Percentiles rank a stretch among this genome's conserved stretches.
Conservation (phyloP, 2,113 vertebrate species). For the Catharus bicknelli region DNA sequence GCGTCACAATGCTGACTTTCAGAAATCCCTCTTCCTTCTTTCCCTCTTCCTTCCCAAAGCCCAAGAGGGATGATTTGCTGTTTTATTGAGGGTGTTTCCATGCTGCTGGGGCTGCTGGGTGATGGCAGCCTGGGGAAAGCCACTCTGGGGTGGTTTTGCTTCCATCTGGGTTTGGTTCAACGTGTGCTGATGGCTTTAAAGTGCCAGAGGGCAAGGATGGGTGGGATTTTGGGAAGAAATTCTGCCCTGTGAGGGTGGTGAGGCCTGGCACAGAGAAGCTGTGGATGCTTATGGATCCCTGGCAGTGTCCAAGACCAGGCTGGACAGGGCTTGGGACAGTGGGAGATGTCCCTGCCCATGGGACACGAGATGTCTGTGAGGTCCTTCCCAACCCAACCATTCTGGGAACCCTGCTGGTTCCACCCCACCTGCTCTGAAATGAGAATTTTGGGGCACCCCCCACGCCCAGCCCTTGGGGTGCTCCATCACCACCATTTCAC, state of each 20-base stretch:
- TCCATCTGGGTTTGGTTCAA: neutral
- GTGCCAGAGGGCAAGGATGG: no score
- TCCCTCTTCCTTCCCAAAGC: constrained; percentile 35
- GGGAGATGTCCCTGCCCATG: neutral
- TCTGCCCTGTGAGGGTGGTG: rapidly evolving
- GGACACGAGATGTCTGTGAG: rapidly evolving
- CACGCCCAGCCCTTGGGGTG: neutral
- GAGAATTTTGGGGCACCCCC: rapidly evolving
- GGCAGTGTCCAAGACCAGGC: rapidly evolving
- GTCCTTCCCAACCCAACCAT: neutral
- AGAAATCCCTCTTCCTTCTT: neutral
- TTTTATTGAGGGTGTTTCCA: neutral
- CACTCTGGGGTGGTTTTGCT: rapidly evolving
- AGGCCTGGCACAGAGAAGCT: neutral
- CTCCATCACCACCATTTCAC: rapidly evolving
- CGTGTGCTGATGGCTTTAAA: rapidly evolving
- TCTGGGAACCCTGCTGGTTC: neutral
- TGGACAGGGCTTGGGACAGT: rapidly evolving
- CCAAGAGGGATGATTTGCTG: rapidly evolving
- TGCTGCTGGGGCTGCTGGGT: neutral
- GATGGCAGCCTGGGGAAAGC: neutral
- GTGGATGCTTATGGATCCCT: neutral
- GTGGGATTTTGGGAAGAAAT: neutral
- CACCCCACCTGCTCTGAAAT: neutral
- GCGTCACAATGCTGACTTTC: rapidly evolving